These are phyloP conservation scores for Drosophila dives DNA, from an alignment of 2,888 invertebrate genomes.

Conservation along the genomic window DNA sequence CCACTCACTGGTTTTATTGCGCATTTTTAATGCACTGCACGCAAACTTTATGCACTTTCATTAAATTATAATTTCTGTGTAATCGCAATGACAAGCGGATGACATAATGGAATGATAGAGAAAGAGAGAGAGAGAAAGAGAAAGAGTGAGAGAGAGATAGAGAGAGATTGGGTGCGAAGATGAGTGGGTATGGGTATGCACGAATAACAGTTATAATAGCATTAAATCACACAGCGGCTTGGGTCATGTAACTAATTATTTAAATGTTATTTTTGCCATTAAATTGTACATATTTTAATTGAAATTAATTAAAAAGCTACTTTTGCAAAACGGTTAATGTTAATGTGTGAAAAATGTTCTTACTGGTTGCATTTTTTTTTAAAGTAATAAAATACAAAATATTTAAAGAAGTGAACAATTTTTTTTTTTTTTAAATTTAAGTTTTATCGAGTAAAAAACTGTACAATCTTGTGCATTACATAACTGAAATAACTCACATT, in stretches of 20 bases:
- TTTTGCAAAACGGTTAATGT: constrained; percentile 38
- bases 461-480: constrained; percentile 31
- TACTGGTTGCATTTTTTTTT: constrained; percentile 11
- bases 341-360: constrained; percentile 32
- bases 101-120: neutral
- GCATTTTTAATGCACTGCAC: constrained; percentile 53
- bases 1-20: constrained; percentile 27
- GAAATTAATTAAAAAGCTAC: constrained; percentile 66
- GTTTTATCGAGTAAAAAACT: constrained; percentile 7
- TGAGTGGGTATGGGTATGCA: neutral
- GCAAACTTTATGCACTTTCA: constrained; percentile 51
- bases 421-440: neutral
- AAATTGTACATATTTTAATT: constrained; percentile 62
- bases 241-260: constrained; percentile 69
- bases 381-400: neutral
- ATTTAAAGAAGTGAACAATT: neutral
- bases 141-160: neutral
- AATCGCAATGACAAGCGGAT: constrained; percentile 22
- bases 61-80: constrained; percentile 49
- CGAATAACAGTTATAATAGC: constrained; percentile 34
- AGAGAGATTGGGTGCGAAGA: neutral
- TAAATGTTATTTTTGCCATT: constrained; percentile 65
- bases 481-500: constrained; percentile 17
- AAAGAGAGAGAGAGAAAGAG: neutral
- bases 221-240: constrained; percentile 26